Base-by-base conservation (phyloP, 2,113 vertebrate species). In the Mastomys coucha region DNA sequence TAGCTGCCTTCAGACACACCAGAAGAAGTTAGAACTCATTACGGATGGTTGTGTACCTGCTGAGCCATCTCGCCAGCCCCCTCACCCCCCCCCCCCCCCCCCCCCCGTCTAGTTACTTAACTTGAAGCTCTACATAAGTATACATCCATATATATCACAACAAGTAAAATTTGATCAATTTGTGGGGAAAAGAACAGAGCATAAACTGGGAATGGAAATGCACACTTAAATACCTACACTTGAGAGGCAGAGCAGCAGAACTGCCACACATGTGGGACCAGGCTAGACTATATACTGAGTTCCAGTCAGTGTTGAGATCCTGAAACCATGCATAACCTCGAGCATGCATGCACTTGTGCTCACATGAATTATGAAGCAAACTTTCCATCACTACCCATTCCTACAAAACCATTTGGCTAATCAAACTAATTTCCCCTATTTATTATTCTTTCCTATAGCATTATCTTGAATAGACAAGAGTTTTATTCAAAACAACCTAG, bases 381-480 rank as follows among this genome's bases (percentile, higher is more conserved):
- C 60, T 17, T 77, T 58, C 24, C 17, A 76, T 7, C 33, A 69
- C 77, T 33, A 73, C 53, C 58, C 60, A 69, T n/a, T 16, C 4
- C 33, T 19, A 2, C 42, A n/a, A 75, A 75, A 85, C 91, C 9
- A 91, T 6, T 85, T 5, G 81, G 77, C 92, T n/a, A 96, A 95
- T 3, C 53, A 67, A 97, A 31, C 42, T 51, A 53, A 19, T 22
- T 85, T 33, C 77, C 33, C 3, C 39, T 89, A 80, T 84, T 96
- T 63, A 24, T 96, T 63, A 24, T 10, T 97, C 26, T 87, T 86
- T 94, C 65, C 10, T 70, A 80, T 11, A 86, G 63, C 58, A 53
- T 94, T 49, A 96, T 75, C 51, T 94, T 92, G 45, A 91, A 95
- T 90, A 94, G 69, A 96, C 87, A 88, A 92, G 39, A 76, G 14